Evolutionary conservation across 2,888 invertebrate species (phyloP).

Genomic region (Lasioglossum figueresi): DNA sequence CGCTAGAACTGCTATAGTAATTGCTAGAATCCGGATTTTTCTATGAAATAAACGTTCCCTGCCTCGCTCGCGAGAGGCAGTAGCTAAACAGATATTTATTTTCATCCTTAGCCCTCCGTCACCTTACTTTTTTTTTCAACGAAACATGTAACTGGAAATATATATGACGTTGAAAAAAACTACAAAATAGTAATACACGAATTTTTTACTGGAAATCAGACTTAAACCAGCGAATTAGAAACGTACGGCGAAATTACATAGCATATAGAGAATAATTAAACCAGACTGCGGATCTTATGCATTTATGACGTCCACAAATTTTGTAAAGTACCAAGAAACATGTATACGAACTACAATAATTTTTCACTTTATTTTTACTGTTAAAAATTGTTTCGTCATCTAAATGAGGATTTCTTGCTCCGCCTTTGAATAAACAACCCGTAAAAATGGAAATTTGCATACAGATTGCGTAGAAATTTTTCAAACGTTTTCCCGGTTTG

Average conservation of each 20-base stretch:
- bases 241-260: not conserved
- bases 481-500: not conserved
- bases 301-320: not conserved
- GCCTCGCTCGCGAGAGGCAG: not conserved
- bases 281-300: not conserved
- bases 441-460: not conserved
- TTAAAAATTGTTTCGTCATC: not conserved
- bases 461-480: not conserved
- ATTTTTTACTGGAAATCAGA: not conserved
- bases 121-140: not conserved
- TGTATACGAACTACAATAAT: not conserved
- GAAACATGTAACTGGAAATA: not conserved
- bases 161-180: not conserved
- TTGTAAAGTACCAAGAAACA: not conserved
- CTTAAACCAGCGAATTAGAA: too few species aligned
- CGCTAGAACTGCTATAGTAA: conserved; percentile 16
- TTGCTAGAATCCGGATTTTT: not conserved
- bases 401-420: not conserved
- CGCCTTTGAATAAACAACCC: not conserved
- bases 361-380: not conserved
- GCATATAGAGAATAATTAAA: not conserved
- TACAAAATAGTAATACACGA: not conserved
- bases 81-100: not conserved
- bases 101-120: not conserved
- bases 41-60: not conserved